phyloP scores from a whole-genome alignment of 2,113 vertebrate species.

The Lycocorax pyrrhopterus region DNA sequence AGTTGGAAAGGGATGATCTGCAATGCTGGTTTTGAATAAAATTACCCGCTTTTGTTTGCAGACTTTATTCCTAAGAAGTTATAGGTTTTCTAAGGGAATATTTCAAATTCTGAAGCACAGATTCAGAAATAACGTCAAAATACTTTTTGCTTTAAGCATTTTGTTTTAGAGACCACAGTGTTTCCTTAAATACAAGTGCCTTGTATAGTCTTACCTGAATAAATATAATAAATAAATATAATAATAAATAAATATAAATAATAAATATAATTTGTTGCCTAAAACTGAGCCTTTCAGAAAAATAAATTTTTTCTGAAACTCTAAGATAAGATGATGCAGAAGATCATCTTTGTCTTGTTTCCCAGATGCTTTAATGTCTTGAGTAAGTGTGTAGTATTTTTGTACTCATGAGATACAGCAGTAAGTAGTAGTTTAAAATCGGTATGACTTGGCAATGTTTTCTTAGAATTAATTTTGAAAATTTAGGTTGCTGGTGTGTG shows the following conservation, averaged over 20 bases:
- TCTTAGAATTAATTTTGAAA: neutral
- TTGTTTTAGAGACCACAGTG: neutral
- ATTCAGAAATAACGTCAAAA: neutral
- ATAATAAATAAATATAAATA: neutral
- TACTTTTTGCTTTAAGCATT: neutral
- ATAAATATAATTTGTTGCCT: neutral
- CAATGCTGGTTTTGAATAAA: neutral
- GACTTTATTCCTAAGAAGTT: neutral
- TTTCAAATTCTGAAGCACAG: neutral
- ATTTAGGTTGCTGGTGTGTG: rapidly evolving
- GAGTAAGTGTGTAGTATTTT: neutral
- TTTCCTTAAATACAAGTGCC: neutral
- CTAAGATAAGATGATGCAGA: neutral
- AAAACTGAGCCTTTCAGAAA: neutral
- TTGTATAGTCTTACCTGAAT: neutral
- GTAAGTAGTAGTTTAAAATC: neutral
- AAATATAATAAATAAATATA: neutral
- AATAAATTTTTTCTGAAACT: neutral
- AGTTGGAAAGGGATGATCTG: neutral
- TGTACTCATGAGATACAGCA: neutral
- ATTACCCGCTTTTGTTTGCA: neutral
- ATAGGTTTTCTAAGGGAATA: neutral
- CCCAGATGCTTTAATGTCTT: neutral
- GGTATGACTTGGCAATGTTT: neutral
- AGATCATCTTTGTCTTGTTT: neutral